These are phyloP conservation scores for Kryptolebias ocellatus DNA, from an alignment of 2,797 vertebrate species.

Conservation along the genomic window DNA sequence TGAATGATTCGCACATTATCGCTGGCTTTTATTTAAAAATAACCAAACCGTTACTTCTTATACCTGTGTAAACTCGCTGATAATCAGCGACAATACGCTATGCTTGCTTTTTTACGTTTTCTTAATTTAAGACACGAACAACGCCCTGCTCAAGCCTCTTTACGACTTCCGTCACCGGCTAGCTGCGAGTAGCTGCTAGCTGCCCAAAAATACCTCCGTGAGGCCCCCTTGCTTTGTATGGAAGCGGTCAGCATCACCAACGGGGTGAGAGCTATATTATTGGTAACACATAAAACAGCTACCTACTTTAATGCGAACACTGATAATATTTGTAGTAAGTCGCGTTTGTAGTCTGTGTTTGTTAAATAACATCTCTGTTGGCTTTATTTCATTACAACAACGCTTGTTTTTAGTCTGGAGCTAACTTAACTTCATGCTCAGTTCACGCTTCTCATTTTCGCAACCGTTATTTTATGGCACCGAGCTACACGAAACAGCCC, in stretches of 20 bases:
- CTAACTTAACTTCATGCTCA: conserved; percentile 43
- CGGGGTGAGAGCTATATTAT: conserved; percentile 36
- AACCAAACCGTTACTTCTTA: rapidly evolving
- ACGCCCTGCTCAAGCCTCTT: conserved; percentile 20
- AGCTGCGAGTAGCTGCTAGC: conserved; percentile 29
- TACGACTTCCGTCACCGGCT: conserved; percentile 2
- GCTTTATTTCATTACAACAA: background rate
- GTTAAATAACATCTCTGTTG: background rate
- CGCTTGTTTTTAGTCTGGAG: conserved; percentile 18
- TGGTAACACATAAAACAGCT: conserved; percentile 3
- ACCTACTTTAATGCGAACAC: background rate
- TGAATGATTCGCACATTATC: conserved; percentile 24
- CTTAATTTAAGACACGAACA: background rate
- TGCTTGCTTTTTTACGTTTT: background rate
- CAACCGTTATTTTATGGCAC: background rate
- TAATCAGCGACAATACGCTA: rapidly evolving
- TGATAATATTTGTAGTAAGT: background rate
- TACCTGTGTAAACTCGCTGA: rapidly evolving
- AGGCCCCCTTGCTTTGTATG: conserved; percentile 60
- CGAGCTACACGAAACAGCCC: background rate
- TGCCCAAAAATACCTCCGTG: conserved; percentile 47
- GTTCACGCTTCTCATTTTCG: conserved; percentile 2
- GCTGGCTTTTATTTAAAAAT: background rate
- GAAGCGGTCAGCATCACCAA: conserved; percentile 53
- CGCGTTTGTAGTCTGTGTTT: background rate